A percentile compares a stretch with the other conserved stretches of the same genome.
phyloP scores from a whole-genome alignment of 1,140 invertebrate genomes.

The Chironomus tepperi region DNA sequence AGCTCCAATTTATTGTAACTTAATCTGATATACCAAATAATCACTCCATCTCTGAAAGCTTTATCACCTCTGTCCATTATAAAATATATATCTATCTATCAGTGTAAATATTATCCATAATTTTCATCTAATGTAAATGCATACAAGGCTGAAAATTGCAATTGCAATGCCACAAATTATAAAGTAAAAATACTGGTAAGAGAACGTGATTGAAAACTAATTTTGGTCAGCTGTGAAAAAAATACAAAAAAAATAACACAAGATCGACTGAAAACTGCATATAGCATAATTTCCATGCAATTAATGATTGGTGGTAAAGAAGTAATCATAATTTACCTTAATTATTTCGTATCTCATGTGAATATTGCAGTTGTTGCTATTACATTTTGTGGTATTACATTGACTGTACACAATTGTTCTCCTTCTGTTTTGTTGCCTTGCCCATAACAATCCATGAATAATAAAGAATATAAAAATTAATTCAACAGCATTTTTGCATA shows the following conservation, averaged over 20 bases:
- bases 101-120: too few relatives aligned
- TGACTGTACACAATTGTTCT: too few relatives aligned
- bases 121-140: too few relatives aligned
- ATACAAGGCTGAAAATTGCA: background rate
- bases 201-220: conserved; percentile 13
- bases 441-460: too few relatives aligned
- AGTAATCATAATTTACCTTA: conserved; percentile 9
- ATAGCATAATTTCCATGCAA: background rate
- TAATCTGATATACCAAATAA: too few relatives aligned
- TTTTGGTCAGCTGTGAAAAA: conserved; percentile 4
- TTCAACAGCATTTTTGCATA: background rate
- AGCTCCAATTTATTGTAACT: too few relatives aligned
- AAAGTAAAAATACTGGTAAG: background rate
- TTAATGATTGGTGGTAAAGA: background rate
- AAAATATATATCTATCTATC: too few relatives aligned
- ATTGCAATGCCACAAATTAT: conserved; percentile 7
- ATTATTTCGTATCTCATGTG: background rate
- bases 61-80: too few relatives aligned
- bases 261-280: background rate
- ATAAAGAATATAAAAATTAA: too few relatives aligned
- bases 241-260: background rate
- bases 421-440: too few relatives aligned
- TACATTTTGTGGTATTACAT: background rate
- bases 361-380: background rate
- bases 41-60: too few relatives aligned